These are phyloP conservation scores for Mycteria americana DNA, from an alignment of 2,797 vertebrate species.

Conservation along the genomic window DNA sequence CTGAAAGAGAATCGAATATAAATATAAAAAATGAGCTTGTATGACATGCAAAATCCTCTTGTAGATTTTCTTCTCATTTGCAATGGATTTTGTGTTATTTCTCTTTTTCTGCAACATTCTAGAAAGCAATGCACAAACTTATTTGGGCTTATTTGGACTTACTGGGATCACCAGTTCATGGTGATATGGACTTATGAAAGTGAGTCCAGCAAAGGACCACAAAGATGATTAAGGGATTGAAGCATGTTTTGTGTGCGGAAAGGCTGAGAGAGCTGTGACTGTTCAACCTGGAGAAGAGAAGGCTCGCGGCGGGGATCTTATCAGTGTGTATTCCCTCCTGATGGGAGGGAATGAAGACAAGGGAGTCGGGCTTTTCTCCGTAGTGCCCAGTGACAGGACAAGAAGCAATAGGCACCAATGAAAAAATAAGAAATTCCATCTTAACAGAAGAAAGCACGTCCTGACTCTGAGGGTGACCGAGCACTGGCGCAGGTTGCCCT, in stretches of 20 bases:
- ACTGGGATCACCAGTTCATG: neutral
- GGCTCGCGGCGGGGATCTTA: neutral
- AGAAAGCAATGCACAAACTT: conserved; percentile 10
- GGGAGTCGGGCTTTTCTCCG: neutral
- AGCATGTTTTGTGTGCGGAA: neutral
- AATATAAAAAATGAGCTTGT: neutral
- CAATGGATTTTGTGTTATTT: neutral
- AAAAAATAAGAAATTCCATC: neutral
- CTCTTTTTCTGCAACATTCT: neutral
- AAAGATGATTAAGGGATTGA: neutral
- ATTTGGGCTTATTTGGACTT: neutral
- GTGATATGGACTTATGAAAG: neutral
- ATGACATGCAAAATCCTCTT: neutral
- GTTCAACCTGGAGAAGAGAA: neutral
- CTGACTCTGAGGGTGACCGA: neutral
- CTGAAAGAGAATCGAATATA: neutral
- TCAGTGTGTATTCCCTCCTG: neutral
- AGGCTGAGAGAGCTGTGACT: neutral
- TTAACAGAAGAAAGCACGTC: neutral
- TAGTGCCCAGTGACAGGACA: neutral
- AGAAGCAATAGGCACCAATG: neutral
- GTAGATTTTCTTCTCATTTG: neutral
- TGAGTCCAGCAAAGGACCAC: neutral
- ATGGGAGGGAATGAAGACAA: neutral
- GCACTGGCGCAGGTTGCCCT: neutral